Conservation (phyloP, 1,140 invertebrate genomes). For the Gonatopus flavifemur region DNA sequence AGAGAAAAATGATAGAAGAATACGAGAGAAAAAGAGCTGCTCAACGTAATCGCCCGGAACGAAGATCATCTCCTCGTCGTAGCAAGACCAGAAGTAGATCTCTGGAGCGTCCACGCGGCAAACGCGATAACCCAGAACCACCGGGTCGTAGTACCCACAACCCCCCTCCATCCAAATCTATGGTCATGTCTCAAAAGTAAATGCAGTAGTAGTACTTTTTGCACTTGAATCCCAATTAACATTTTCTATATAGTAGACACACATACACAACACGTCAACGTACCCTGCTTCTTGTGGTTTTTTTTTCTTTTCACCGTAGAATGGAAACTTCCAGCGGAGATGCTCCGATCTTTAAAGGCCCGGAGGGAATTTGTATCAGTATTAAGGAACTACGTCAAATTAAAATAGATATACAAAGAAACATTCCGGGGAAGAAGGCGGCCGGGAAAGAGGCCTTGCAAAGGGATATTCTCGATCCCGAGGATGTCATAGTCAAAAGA, state of each 20-base stretch:
- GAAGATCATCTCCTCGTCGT: background rate
- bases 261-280: too few species aligned
- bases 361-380: conserved; percentile 23
- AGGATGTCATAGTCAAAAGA: conserved; percentile 33
- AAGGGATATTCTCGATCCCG: conserved; percentile 29
- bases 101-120: background rate
- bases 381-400: conserved; percentile 27
- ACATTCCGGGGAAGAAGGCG: conserved; percentile 16
- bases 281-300: too few species aligned
- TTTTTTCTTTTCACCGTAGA: too few species aligned
- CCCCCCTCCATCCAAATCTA: conserved; percentile 11
- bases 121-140: background rate
- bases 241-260: too few species aligned
- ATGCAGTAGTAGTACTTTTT: too few species aligned
- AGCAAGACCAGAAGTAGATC: conserved; percentile 23
- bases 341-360: conserved; percentile 30
- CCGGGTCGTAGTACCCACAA: too few species aligned
- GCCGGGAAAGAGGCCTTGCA: conserved; percentile 11
- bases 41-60: background rate
- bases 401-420: conserved; percentile 37
- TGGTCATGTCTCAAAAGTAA: conserved; percentile 32
- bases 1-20: conserved; percentile 22
- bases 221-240: too few species aligned
- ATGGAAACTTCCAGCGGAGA: conserved; percentile 16
- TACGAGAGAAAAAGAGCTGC: conserved; percentile 18